Evolutionary conservation across 1,140 invertebrate species (phyloP).

Genomic region (Oncopeltus fasciatus): DNA sequence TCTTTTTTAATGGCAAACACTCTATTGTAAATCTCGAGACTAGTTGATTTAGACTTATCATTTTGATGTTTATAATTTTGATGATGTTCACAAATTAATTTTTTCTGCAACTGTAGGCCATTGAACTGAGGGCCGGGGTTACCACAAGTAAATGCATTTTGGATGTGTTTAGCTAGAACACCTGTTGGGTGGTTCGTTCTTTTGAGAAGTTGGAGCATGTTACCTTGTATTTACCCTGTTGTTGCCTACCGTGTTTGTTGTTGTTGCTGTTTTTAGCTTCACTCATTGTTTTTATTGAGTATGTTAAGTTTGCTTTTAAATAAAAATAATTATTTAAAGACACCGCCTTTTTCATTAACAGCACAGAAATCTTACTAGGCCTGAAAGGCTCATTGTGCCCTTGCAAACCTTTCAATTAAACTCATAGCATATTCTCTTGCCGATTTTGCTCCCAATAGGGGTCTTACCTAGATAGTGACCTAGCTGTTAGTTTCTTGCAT

Average conservation of each 20-base stretch:
- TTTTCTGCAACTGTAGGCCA: not conserved
- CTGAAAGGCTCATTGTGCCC: slow-evolving; percentile 4
- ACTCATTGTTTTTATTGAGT: slow-evolving; percentile 15
- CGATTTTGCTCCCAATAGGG: slow-evolving; percentile 3
- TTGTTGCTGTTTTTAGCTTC: slow-evolving; percentile 19
- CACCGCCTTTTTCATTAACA: slow-evolving; percentile 18
- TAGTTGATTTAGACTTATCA: not conserved
- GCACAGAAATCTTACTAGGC: slow-evolving; percentile 8
- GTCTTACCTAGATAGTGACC: slow-evolving; percentile 1
- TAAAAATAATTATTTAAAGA: slow-evolving; percentile 9
- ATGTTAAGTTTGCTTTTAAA: slow-evolving; percentile 15
- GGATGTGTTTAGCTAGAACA: slow-evolving; percentile 19
- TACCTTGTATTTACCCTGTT: slow-evolving; percentile 18
- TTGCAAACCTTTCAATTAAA: not conserved
- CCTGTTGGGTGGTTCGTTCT: slow-evolving; percentile 34
- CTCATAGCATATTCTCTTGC: not conserved
- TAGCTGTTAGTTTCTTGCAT: slow-evolving; percentile 4
- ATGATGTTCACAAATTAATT: too few relatives aligned
- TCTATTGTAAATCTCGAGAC: not conserved
- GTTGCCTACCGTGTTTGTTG: slow-evolving; percentile 18
- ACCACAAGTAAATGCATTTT: slow-evolving; percentile 10
- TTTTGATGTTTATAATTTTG: not conserved
- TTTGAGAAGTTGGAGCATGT: slow-evolving; percentile 33
- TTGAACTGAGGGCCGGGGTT: slow-evolving; percentile 5
- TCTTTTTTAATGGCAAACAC: not conserved